Evolutionary conservation across 1,140 invertebrate genomes (phyloP).

Genomic region (Oscheius sp.): DNA sequence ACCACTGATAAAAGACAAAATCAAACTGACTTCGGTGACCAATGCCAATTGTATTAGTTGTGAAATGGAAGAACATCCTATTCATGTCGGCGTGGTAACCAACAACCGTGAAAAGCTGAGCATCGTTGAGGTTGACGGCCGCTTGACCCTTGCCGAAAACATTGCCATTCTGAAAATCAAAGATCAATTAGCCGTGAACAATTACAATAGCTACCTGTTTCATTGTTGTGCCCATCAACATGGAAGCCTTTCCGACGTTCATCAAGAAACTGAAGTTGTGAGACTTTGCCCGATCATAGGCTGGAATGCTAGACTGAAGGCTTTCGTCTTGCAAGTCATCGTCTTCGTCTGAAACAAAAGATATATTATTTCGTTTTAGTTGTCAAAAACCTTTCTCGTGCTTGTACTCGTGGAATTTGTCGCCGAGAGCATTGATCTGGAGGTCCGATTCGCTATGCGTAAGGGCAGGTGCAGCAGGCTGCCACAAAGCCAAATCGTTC

Average conservation of each 20-base stretch:
- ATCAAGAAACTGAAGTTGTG: constrained; percentile 7
- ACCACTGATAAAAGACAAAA: not conserved
- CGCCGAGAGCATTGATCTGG: not conserved
- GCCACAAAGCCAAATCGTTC: constrained; percentile 35
- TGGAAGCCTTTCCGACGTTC: not conserved
- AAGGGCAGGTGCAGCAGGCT: constrained; percentile 23
- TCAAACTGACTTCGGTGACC: constrained; percentile 4
- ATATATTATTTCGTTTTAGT: not conserved
- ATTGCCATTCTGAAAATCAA: not conserved
- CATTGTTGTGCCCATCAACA: constrained; percentile 14
- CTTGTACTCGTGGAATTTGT: not conserved
- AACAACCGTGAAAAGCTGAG: constrained; percentile 5
- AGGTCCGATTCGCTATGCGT: not conserved
- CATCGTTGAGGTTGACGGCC: not conserved
- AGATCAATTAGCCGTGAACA: not conserved
- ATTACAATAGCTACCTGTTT: not conserved
- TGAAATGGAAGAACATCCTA: constrained; percentile 34
- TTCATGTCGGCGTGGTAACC: constrained; percentile 34
- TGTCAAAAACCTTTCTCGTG: constrained; percentile 3
- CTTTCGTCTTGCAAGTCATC: not conserved
- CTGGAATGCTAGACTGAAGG: not conserved
- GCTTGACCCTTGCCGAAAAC: not conserved
- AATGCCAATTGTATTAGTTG: constrained; percentile 10
- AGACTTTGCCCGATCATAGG: not conserved
- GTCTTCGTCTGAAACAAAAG: not conserved